Evolutionary conservation across 2,113 vertebrate genomes (phyloP), one percentile per base, ranked within the genome.

Genomic region (Percina caprodes): DNA sequence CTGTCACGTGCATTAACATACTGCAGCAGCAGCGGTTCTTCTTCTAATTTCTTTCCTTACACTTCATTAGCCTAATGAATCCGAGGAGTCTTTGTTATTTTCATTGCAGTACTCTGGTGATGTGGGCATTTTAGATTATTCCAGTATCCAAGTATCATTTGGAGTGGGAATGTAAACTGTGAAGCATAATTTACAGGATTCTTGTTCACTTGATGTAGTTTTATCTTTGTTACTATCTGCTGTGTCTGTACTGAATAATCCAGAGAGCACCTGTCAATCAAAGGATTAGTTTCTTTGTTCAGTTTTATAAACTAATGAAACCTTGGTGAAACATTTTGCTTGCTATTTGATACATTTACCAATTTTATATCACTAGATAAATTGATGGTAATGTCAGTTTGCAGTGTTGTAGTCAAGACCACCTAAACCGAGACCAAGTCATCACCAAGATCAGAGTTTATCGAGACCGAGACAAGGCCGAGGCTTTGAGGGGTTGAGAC

Each of bases 11-110:
- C 42, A 48, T 69, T 26, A 67, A 59, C 11, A 46, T 10, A 35
- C 15, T 72, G 56, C 46, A 48, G n/a, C 19, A 54, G 46, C 26
- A 76, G 74, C 35, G 45, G 5, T 2, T 14, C 7, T 51, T 62
- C 39, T 63, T 42, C 23, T 15, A 58, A n/a, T 12, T 63, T 18
- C 35, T 80, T 71, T 85, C 19, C 24, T 48, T 26, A 23, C 33
- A 62, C 73, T 13, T 66, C 72, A 80, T 77, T 88, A 80, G 33
- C 21, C 26, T 10, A 21, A 69, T 56, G n/a, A 35, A 63, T 67
- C 3, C 42, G 3, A 63, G 10, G 15, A 52, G 51, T 42, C 39
- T 11, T n/a, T 15, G 5, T 55, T 24, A n/a, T 51, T 58, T 42
- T 68, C 11, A 33, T 14, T 52, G 39, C 61, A 54, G 19, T 52